A percentile compares a stretch with the other conserved stretches of the same genome.
Conservation (phyloP, 2,797 vertebrate species). For the Etheostoma perlongum region DNA sequence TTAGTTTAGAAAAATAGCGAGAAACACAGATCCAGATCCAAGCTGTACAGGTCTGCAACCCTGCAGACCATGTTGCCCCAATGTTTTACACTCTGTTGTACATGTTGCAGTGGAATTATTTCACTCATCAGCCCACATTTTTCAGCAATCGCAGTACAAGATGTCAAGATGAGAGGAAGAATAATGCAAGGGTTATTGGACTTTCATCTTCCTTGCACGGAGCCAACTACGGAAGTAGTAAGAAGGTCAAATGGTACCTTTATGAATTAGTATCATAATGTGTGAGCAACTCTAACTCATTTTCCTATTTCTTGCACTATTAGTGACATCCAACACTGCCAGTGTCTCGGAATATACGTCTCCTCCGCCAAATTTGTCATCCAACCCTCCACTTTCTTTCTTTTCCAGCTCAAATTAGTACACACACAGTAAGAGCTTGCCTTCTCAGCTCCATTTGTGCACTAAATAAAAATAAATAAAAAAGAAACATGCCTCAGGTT, state of each 20-base stretch:
- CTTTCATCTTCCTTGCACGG: constrained; percentile 64
- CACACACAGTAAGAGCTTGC: constrained; percentile 47
- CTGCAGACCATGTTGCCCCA: constrained; percentile 3
- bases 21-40: constrained; percentile 16
- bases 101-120: constrained; percentile 26
- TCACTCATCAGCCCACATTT: constrained; percentile 49
- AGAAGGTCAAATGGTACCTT: constrained; percentile 66
- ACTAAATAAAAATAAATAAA: constrained; percentile 1
- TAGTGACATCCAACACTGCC: constrained; percentile 58
- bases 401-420: constrained; percentile 58
- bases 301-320: constrained; percentile 23
- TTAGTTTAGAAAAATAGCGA: constrained; percentile 15
- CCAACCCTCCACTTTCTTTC: constrained; percentile 60
- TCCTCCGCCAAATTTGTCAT: constrained; percentile 71
- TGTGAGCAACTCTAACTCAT: constrained; percentile 51
- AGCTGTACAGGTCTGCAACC: constrained; percentile 6
- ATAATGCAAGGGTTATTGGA: constrained; percentile 77
- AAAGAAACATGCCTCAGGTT: constrained; percentile 12
- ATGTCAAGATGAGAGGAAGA: constrained; percentile 56
- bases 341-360: constrained; percentile 64
- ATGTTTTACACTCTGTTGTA: constrained; percentile 27
- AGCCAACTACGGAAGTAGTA: constrained; percentile 29
- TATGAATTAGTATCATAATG: constrained; percentile 44
- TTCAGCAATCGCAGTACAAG: constrained; percentile 55
- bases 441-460: constrained; percentile 46